phyloP scores from a whole-genome alignment of 2,797 vertebrate species.

The Muscicapa striata region DNA sequence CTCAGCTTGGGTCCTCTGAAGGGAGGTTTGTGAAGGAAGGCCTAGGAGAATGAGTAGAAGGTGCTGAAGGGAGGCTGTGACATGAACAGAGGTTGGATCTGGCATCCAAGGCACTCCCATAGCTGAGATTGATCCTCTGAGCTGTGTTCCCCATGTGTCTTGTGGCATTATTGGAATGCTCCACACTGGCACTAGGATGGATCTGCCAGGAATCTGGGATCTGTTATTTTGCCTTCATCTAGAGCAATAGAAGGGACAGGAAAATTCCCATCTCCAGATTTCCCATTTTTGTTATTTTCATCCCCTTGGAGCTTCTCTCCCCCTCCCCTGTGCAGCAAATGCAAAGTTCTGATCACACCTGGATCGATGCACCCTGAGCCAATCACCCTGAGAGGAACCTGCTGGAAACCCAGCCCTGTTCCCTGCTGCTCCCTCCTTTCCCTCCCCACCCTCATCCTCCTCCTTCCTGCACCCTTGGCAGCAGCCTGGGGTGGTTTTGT shows the following conservation, averaged over 20 bases:
- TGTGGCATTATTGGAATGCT: neutral
- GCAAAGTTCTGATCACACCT: neutral
- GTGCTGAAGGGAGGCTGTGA: neutral
- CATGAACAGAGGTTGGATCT: neutral
- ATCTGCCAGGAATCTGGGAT: neutral
- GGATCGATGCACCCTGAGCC: neutral
- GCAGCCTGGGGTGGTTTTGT: neutral
- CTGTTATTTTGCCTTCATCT: neutral
- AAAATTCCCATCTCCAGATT: neutral
- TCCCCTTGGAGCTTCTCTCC: neutral
- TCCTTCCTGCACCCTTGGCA: neutral
- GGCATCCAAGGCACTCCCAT: neutral
- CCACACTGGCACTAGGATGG: neutral
- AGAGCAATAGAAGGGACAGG: neutral
- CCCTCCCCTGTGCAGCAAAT: neutral
- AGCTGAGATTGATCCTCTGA: neutral
- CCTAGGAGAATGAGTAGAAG: neutral
- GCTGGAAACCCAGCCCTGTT: neutral
- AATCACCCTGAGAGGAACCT: neutral
- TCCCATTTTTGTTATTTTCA: neutral
- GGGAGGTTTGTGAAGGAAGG: accelerated
- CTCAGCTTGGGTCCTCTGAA: neutral
- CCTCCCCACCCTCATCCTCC: neutral
- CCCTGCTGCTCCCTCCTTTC: neutral
- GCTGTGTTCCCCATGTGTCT: accelerated